Base-by-base conservation (phyloP, 2,888 invertebrate genomes). In the Gonocerus acuteangulatus region DNA sequence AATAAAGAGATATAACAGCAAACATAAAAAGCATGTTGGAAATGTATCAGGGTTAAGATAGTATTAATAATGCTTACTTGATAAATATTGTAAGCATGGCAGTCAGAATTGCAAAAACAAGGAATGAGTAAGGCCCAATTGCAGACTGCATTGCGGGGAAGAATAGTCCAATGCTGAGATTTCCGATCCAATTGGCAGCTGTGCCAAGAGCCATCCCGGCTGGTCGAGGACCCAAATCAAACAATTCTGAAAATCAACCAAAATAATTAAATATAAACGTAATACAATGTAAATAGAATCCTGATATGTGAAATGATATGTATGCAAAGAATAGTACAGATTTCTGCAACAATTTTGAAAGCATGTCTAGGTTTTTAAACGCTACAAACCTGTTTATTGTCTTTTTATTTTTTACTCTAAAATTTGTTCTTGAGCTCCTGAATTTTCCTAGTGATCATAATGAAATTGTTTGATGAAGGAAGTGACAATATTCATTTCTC, bases 121-220 rank as follows among this genome's bases (percentile, higher is more conserved):
- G 74, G 73, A 91, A 92, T 6, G 85, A 85, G 69, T 81, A 84
- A 1, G 87, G 77, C 0, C 86, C 87, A 66, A 89, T 80, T 27
- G 74, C 69, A 15, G 73, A 74, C 66, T 85, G 77, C 71, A 90
- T 71, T 11, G 77, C 73, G 7, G 85, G 85, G 75, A 91, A 90
- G 18, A 81, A 77, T 79, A 91, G 83, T 32, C 87, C 92, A 64
- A 95, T 85, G 4, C 89, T 71, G 73, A 94, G 89, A 77, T 94
- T 94, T 47, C 89, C 89, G 0, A 81, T 80, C 93, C 94, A 95
- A 73, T 92, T 94, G 63, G 84, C 81, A 69, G 90, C 81, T 64
- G 89, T 89, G 44, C 91, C 92, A 73, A 90, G 78, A 48, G 91
- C 84, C 89, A 92, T 91, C 56, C 88, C 90, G 18, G 84, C 83